Conservation (phyloP, 2,888 invertebrate genomes). For the Euplagia quadripunctaria region DNA sequence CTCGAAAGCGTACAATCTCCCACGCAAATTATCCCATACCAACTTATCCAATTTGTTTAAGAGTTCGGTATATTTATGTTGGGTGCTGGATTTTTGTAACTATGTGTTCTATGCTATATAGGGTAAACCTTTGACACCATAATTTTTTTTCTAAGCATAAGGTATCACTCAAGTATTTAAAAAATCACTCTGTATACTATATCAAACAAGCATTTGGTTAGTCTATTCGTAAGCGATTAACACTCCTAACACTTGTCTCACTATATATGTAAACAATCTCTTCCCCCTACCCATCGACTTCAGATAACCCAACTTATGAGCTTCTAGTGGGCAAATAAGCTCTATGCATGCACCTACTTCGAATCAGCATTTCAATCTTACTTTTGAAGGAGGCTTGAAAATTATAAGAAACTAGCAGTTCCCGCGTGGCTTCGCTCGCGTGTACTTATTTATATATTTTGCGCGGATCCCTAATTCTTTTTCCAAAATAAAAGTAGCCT, state of each 20-base stretch:
- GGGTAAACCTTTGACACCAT: too few relatives aligned
- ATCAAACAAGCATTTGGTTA: neutral
- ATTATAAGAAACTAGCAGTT: too few relatives aligned
- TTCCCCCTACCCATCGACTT: neutral
- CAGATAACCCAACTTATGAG: neutral
- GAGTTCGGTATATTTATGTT: constrained; percentile 26
- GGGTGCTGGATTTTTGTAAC: constrained; percentile 3
- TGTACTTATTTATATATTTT: too few relatives aligned
- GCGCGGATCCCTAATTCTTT: too few relatives aligned
- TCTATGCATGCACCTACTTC: too few relatives aligned
- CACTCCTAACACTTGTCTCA: neutral
- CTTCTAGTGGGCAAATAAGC: too few relatives aligned
- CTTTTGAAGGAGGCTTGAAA: too few relatives aligned
- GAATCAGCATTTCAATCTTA: too few relatives aligned
- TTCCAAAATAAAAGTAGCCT: too few relatives aligned
- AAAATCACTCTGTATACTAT: neutral
- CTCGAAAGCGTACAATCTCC: constrained; percentile 21
- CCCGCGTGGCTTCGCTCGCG: too few relatives aligned
- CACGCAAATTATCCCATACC: constrained; percentile 31
- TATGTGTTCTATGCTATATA: neutral
- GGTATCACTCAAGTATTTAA: too few relatives aligned
- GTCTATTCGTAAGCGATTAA: neutral
- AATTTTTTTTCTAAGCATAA: too few relatives aligned
- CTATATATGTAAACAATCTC: neutral
- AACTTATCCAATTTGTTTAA: constrained; percentile 36